Percentiles rank a stretch among this genome's conserved stretches.
Conservation (phyloP, 2,888 invertebrate species). For the Serrognathus titanus region DNA sequence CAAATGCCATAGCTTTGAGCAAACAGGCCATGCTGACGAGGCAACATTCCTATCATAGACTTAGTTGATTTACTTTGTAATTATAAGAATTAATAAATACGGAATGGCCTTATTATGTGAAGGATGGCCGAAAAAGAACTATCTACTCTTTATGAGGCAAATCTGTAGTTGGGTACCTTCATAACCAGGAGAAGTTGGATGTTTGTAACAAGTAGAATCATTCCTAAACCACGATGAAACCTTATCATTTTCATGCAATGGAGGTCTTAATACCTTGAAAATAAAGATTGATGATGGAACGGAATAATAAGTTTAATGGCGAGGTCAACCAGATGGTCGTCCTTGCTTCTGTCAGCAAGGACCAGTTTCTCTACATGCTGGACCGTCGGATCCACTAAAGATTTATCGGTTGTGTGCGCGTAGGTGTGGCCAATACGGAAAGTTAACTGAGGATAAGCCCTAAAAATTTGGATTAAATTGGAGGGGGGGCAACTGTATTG, state of each 20-base stretch:
- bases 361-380: slow-evolving; percentile 69
- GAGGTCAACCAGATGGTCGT: slow-evolving; percentile 59
- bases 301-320: no score
- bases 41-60: slow-evolving; percentile 58
- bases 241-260: slow-evolving; percentile 62
- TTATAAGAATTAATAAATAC: no score
- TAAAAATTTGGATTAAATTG: no score
- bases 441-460: slow-evolving; percentile 64
- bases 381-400: slow-evolving; percentile 69
- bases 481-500: no score
- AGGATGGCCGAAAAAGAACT: no score
- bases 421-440: slow-evolving; percentile 73
- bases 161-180: slow-evolving; percentile 51
- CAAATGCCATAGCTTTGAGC: slow-evolving; percentile 70
- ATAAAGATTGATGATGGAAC: neutral
- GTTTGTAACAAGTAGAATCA: slow-evolving; percentile 66
- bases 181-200: slow-evolving; percentile 73
- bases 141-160: no score
- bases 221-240: slow-evolving; percentile 62
- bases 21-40: slow-evolving; percentile 61
- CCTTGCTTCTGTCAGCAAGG: slow-evolving; percentile 60
- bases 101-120: no score
- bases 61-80: no score
- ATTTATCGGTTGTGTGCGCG: slow-evolving; percentile 70
- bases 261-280: slow-evolving; percentile 58